Base-by-base conservation (phyloP, 2,888 invertebrate species). In the Cantharis rustica region DNA sequence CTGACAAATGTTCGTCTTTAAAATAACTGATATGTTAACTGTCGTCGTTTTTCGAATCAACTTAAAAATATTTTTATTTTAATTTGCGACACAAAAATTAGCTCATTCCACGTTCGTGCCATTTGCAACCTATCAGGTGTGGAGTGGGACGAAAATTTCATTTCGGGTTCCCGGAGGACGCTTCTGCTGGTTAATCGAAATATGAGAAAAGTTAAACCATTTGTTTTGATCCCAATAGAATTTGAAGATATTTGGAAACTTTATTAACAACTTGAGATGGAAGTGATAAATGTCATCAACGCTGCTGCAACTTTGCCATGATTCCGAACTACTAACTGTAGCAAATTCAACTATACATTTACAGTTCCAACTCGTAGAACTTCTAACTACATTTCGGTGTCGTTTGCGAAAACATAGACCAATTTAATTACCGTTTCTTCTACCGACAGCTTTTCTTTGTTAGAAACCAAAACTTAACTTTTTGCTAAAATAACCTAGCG, bases 361-460 rank as follows among this genome's bases (percentile, higher is more conserved):
- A 47, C 69, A 75, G 72, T 71, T 68, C 69, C 68, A 75, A 72
- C 75, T 73, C 68, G 13, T 17, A 64, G 64, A 78, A 78, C 78
- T 78, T 76, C 74, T 78, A 78, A 78, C 78, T 75, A 78, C 76
- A 74, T 78, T 78, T 74, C 76, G 74, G 75, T 78, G 75, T 78
- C 81, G 77, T 79, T 81, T 80, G 79, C 76, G 77, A 79, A 72
- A 80, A 78, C 79, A 78, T 77, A 68, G 73, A 80, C 80, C 81
- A 81, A 81, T 81, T 81, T 81, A 81, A 81, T 81, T 81, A 81
- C 78, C 73, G 78, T 76, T 80, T 80, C 80, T 81, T 80, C 77
- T 78, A 78, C 80, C 76, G 76, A 66, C 74, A 72, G 72, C 72
- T 74, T 47, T 47, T 72, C 79, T 74, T 79, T 79, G 74, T 79